Conservation (phyloP, 2,113 vertebrate species). For the Amblyornis subalaris region DNA sequence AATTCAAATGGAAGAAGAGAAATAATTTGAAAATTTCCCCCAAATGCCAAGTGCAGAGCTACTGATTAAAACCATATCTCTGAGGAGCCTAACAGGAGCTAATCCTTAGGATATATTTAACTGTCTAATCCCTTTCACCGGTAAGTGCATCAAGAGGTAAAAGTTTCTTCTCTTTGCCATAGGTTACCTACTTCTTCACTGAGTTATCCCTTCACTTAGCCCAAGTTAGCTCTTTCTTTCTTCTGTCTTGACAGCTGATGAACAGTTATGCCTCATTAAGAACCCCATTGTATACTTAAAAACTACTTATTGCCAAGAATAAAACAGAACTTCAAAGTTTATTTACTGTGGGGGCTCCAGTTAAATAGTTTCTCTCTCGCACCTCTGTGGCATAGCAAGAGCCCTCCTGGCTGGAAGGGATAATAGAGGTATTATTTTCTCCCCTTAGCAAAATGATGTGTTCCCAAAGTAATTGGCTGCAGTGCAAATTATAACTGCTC, state of each 20-base stretch:
- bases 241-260: neutral
- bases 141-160: neutral
- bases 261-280: neutral
- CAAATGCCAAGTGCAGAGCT: conserved; percentile 9
- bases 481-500: conserved; percentile 65
- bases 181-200: neutral
- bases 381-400: neutral
- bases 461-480: conserved; percentile 34
- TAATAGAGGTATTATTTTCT: conserved; percentile 10
- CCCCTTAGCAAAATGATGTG: conserved; percentile 18
- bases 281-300: neutral
- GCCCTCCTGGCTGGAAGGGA: neutral
- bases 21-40: neutral
- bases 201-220: neutral
- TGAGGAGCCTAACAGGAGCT: neutral
- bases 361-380: neutral
- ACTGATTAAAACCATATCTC: neutral
- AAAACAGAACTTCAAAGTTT: neutral
- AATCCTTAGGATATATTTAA: conserved; percentile 43
- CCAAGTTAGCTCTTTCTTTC: neutral
- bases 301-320: neutral
- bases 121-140: conserved; percentile 8
- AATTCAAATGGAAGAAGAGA: neutral
- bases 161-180: neutral
- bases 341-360: neutral